These are phyloP conservation scores for Dryococelus australis DNA, from an alignment of 2,888 invertebrate species.

Conservation along the genomic window DNA sequence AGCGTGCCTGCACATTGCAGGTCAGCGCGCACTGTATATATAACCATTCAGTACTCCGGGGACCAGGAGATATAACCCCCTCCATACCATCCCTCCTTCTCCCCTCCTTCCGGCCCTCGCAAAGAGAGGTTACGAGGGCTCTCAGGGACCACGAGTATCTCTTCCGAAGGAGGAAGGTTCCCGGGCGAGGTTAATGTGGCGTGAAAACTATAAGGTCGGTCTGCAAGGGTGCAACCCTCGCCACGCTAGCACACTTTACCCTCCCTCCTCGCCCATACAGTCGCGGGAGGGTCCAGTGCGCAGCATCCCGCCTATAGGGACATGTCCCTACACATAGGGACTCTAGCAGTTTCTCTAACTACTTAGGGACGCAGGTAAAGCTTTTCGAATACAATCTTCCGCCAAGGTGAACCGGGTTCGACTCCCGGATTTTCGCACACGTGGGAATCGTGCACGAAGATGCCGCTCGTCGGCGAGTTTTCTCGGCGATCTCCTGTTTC, in stretches of 20 bases:
- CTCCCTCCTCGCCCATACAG: neutral
- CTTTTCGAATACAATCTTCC: too few relatives aligned
- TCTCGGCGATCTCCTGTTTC: too few relatives aligned
- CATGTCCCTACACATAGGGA: too few relatives aligned
- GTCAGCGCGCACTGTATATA: neutral
- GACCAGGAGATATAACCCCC: neutral
- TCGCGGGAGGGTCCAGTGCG: too few relatives aligned
- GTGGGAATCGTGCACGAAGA: too few relatives aligned
- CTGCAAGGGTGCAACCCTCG: neutral
- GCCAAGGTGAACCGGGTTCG: too few relatives aligned
- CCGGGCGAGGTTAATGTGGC: neutral
- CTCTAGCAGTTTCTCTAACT: too few relatives aligned
- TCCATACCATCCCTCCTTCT: neutral
- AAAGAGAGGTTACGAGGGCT: neutral
- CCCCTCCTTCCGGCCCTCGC: neutral
- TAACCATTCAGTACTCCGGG: neutral
- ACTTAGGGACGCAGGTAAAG: too few relatives aligned
- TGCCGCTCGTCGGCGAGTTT: too few relatives aligned
- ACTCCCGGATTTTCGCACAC: too few relatives aligned
- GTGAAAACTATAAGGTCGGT: neutral
- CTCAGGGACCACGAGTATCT: neutral
- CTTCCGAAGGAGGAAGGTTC: neutral
- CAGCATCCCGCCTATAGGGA: too few relatives aligned
- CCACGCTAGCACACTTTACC: neutral
- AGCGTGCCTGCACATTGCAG: neutral